Evolutionary conservation across 2,888 invertebrate species (phyloP).

Genomic region (Elmis aenea): DNA sequence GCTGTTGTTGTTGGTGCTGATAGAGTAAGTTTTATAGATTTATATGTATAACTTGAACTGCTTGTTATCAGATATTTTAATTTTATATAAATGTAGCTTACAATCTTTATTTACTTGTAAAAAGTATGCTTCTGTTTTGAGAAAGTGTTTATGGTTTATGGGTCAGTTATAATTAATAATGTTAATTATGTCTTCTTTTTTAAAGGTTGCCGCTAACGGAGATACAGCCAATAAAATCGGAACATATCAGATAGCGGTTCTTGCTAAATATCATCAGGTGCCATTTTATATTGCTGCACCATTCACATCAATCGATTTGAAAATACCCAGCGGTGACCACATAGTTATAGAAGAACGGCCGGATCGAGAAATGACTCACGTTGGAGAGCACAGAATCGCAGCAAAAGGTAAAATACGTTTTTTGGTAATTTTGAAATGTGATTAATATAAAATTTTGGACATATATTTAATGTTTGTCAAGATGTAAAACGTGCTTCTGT

Average conservation of each 20-base stretch:
- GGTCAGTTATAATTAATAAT: too few species aligned
- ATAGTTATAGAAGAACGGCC: conserved; percentile 95
- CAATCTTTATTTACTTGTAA: not conserved
- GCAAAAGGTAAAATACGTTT: conserved; percentile 62
- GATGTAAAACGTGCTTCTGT: too few species aligned
- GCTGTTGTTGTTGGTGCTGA: conserved; percentile 98
- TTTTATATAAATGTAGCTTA: conserved; percentile 6
- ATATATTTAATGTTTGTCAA: too few species aligned
- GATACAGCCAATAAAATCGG: conserved; percentile 99
- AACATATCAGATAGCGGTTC: conserved; percentile 90
- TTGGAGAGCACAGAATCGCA: conserved; percentile 82
- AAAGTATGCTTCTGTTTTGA: too few species aligned
- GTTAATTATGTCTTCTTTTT: too few species aligned
- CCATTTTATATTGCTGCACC: conserved; percentile 97
- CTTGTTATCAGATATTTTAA: not conserved
- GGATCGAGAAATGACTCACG: conserved; percentile 83
- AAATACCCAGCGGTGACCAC: conserved; percentile 70
- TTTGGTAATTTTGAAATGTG: not conserved
- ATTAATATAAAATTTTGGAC: too few species aligned
- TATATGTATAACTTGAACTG: conserved; percentile 6
- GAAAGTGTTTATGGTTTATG: too few species aligned
- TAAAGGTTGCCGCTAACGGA: conserved; percentile 84
- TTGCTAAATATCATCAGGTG: conserved; percentile 84
- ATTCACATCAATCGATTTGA: conserved; percentile 81
- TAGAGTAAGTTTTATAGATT: conserved; percentile 60